Evolutionary conservation across 2,113 vertebrate genomes (phyloP), one percentile per base, ranked within the genome.

Genomic region (Hippocampus comes): DNA sequence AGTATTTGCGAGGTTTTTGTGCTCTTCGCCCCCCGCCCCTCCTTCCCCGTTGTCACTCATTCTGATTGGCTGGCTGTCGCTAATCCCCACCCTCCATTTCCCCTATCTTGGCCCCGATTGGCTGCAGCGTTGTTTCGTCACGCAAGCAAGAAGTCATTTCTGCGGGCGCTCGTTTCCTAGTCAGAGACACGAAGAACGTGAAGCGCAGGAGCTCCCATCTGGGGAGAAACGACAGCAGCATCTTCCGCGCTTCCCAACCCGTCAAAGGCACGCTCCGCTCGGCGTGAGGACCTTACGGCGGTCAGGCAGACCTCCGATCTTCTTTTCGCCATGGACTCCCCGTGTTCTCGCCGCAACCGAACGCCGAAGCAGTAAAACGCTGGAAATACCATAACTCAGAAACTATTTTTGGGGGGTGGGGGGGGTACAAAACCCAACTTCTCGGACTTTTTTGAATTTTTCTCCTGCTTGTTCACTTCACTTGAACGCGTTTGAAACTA

Each of bases 111-210:
- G 77, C 77, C 79, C 78, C 69, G 93, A 96, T 95, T 96, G 96
- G 95, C 88, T 88, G 87, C 67, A 53, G 43, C 65, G 66, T 65
- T 68, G 87, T 92, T 86, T 90, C 95, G 96, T 94, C 88, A 92
- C 86, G 88, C 81, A 86, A 78, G 77, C 88, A 89, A 38, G 91
- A 91, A 85, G 89, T 89, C 88, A 82, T 93, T 93, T 92, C 92
- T 91, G 90, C 92, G 93, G 94, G 93, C 94, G 93, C 89, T 94
- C 92, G 73, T 90, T 86, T 93, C 91, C 95, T 34, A 94, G 95
- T 96, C 96, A 95, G 92, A 93, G 94, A 95, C 95, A 96, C 94
- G 95, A 93, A 91, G 90, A 90, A 83, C 85, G 78, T 78, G 78
- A 82, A 77, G 80, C 86, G 76, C 78, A 30, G 25, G 25, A 60